These are phyloP conservation scores for Australoheros scitulus DNA, from an alignment of 2,113 vertebrate genomes.

Conservation along the genomic window DNA sequence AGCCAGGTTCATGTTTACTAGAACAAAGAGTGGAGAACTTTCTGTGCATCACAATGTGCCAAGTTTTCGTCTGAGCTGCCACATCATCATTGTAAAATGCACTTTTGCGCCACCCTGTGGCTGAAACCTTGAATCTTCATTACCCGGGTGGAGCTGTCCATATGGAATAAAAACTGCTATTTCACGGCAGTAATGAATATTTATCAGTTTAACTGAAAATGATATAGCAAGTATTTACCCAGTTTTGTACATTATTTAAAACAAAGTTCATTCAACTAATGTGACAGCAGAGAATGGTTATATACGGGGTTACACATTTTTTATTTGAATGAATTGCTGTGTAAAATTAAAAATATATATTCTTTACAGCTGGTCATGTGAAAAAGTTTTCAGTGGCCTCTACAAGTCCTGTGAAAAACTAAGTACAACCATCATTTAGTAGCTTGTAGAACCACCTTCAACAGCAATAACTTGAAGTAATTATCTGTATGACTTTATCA, in stretches of 20 bases:
- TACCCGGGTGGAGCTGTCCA: background rate
- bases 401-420: rapidly evolving
- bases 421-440: background rate
- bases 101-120: constrained; percentile 63
- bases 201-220: background rate
- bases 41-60: constrained; percentile 35
- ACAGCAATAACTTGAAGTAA: background rate
- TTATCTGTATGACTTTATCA: background rate
- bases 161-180: background rate
- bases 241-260: background rate
- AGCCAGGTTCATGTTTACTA: background rate
- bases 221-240: background rate
- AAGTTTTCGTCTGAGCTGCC: constrained; percentile 44
- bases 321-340: no score
- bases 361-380: background rate
- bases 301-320: no score
- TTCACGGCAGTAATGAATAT: background rate
- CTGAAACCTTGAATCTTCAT: background rate
- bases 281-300: background rate
- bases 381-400: background rate
- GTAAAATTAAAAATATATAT: background rate
- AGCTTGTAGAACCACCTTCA: background rate
- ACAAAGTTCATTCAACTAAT: background rate
- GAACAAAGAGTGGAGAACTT: constrained; percentile 30
- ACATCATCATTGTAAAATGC: constrained; percentile 63